These are phyloP conservation scores for Lethrus apterus DNA, from an alignment of 1,140 invertebrate species.

Conservation along the genomic window DNA sequence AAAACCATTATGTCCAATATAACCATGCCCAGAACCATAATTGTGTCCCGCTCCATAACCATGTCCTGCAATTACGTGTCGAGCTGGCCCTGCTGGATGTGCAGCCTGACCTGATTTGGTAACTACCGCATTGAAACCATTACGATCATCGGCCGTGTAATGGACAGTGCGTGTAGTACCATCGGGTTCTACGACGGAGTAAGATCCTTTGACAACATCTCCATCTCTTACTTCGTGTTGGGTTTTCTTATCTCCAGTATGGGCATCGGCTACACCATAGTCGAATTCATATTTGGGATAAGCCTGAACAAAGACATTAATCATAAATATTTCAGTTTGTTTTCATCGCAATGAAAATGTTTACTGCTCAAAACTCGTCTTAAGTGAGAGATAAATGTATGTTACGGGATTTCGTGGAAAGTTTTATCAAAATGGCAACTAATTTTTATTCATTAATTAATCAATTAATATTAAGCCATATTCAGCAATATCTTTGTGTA, in stretches of 20 bases:
- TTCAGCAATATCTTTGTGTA: background rate
- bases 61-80: background rate
- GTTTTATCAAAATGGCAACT: too few species aligned
- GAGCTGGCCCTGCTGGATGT: background rate
- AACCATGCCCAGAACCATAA: too few species aligned
- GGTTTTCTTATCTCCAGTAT: conserved; percentile 9
- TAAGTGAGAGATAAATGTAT: too few species aligned
- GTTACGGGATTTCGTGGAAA: too few species aligned
- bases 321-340: too few species aligned
- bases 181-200: conserved; percentile 12
- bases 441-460: too few species aligned
- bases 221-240: conserved; percentile 13
- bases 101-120: conserved; percentile 6
- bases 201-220: conserved; percentile 10
- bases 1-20: too few species aligned
- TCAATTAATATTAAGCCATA: background rate
- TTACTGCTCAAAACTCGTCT: too few species aligned
- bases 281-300: conserved; percentile 15
- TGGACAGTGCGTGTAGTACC: conserved; percentile 11
- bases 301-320: conserved; percentile 1
- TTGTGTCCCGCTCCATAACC: background rate
- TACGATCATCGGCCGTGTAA: conserved; percentile 9
- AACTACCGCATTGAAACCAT: conserved; percentile 11
- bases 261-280: conserved; percentile 11
- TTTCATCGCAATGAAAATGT: too few species aligned